Evolutionary conservation across 35 echinoderm and acorn worm genomes (phyloP).

Genomic region (Heliocidaris tuberculata): DNA sequence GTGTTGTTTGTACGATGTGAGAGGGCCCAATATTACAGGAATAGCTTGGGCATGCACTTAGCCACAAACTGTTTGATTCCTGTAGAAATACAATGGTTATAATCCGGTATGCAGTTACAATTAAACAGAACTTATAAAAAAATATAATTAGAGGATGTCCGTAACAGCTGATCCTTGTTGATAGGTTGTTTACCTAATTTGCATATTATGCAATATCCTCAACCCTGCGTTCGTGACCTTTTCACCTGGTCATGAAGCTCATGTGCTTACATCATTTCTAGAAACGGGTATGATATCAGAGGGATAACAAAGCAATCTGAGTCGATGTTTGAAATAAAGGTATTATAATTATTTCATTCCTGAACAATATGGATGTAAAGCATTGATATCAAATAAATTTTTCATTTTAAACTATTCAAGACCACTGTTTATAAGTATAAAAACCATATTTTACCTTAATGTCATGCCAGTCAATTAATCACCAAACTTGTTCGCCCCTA

Average conservation of each 20-base stretch:
- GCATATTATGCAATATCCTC: constrained; percentile 40
- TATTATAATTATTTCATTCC: neutral
- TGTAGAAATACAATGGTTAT: too few relatives aligned
- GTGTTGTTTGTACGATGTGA: too few relatives aligned
- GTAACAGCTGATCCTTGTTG: constrained; percentile 9
- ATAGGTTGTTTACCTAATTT: constrained; percentile 46
- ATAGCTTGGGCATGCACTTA: too few relatives aligned
- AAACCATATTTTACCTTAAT: neutral
- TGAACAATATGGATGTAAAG: neutral
- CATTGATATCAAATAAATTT: neutral
- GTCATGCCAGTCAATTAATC: neutral
- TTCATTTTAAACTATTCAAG: neutral
- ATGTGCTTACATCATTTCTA: constrained; percentile 28
- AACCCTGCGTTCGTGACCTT: neutral
- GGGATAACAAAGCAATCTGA: neutral
- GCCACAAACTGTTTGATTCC: too few relatives aligned
- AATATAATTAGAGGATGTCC: neutral
- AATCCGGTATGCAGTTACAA: too few relatives aligned
- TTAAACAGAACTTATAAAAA: too few relatives aligned
- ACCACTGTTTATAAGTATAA: neutral
- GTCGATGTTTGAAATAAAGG: neutral
- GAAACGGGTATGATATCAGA: constrained; percentile 4
- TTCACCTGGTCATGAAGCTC: neutral
- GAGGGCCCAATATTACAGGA: too few relatives aligned
- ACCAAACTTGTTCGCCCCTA: constrained; percentile 17